A percentile compares a stretch with the other conserved stretches of the same genome.
These are phyloP conservation scores for Arge pagana DNA, from an alignment of 2,888 invertebrate species.

Conservation along the genomic window DNA sequence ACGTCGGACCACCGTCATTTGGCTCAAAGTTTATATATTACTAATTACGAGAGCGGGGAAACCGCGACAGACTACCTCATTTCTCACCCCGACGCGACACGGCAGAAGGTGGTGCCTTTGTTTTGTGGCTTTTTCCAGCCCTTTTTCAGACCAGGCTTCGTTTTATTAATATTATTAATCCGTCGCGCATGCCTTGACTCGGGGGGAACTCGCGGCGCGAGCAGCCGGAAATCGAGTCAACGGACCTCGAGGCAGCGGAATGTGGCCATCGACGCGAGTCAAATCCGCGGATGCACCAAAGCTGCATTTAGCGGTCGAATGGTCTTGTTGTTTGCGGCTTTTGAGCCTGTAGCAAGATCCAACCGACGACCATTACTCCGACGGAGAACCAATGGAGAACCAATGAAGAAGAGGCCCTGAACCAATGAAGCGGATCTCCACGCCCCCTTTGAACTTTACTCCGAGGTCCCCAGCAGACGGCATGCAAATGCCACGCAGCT, in stretches of 20 bases:
- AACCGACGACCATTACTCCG: conserved; percentile 57
- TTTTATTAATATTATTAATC: too few species aligned
- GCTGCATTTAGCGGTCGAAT: too few species aligned
- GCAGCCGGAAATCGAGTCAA: too few species aligned
- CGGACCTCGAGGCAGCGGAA: too few species aligned
- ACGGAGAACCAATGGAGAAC: conserved; percentile 55
- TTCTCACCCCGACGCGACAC: conserved; percentile 41
- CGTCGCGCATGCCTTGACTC: too few species aligned
- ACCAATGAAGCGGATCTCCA: conserved; percentile 58
- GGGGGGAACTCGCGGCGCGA: too few species aligned
- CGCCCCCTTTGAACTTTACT: conserved; percentile 53
- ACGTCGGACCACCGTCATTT: conserved; percentile 55
- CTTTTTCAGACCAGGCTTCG: too few species aligned
- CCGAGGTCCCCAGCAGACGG: conserved; percentile 39
- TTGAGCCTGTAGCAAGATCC: too few species aligned
- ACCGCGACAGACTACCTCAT: conserved; percentile 54
- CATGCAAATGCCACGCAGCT: conserved; percentile 52
- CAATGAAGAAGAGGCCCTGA: conserved; percentile 39
- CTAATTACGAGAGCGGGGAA: conserved; percentile 49
- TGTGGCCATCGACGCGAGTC: too few species aligned
- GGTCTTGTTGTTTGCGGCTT: too few species aligned
- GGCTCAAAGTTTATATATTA: conserved; percentile 39
- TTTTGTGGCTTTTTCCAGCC: too few species aligned
- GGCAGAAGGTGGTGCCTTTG: conserved; percentile 33
- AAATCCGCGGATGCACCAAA: too few species aligned